Evolutionary conservation across 1,140 invertebrate genomes (phyloP).

Genomic region (Drosophila nigrodunni): DNA sequence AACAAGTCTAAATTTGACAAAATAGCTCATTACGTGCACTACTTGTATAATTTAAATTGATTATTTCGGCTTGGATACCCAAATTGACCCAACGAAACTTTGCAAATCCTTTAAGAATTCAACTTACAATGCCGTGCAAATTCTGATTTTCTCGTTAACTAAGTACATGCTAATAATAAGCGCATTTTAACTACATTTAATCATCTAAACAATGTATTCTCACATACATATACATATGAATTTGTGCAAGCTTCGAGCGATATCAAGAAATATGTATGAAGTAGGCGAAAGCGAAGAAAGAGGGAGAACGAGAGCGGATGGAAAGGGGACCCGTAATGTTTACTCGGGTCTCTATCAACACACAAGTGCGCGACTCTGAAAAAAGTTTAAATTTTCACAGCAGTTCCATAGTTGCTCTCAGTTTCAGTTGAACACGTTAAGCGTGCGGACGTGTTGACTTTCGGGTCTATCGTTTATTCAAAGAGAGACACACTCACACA

Average conservation of each 20-base stretch:
- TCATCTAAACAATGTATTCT: not conserved
- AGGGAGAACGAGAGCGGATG: not conserved
- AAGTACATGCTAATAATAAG: not conserved
- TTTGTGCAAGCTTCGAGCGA: conserved; percentile 1
- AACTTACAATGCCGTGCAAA: not conserved
- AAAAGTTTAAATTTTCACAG: conserved; percentile 66
- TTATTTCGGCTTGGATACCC: not conserved
- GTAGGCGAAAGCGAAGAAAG: too few species aligned
- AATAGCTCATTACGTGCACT: not conserved
- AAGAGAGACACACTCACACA: too few species aligned
- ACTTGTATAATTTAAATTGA: conserved; percentile 7
- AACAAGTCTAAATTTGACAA: not conserved
- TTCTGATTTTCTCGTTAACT: conserved; percentile 9
- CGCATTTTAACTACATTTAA: conserved; percentile 16
- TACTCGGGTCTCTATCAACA: conserved; percentile 16
- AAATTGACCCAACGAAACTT: not conserved
- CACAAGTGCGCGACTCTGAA: conserved; percentile 26
- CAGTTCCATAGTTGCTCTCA: conserved; percentile 43
- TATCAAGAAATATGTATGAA: conserved; percentile 25
- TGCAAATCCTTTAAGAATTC: not conserved
- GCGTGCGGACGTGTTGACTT: conserved; percentile 55
- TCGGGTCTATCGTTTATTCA: not conserved
- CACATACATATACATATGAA: not conserved
- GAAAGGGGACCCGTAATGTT: conserved; percentile 25
- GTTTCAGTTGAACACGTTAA: conserved; percentile 53